Percentiles rank a stretch among this genome's conserved stretches.
These are phyloP conservation scores for Aphrophora alni DNA, from an alignment of 2,888 invertebrate species.

Conservation along the genomic window DNA sequence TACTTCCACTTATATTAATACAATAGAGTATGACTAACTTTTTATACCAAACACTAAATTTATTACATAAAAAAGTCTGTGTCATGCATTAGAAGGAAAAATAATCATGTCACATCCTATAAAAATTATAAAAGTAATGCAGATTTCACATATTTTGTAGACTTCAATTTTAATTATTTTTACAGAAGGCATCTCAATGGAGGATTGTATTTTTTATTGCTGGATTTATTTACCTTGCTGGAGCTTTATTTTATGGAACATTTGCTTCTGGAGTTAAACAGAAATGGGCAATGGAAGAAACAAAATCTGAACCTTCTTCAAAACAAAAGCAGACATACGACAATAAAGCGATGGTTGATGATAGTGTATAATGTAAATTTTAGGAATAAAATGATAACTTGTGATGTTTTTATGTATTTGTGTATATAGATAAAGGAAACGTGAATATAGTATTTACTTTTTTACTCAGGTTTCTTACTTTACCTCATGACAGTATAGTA, in stretches of 20 bases:
- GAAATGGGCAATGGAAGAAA: conserved; percentile 73
- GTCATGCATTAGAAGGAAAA: no score
- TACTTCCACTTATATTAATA: no score
- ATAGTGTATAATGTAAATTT: neutral
- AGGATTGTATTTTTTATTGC: conserved; percentile 85
- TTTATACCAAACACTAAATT: no score
- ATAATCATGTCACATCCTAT: no score
- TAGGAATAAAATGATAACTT: neutral
- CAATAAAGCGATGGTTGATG: conserved; percentile 30
- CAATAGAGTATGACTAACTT: no score
- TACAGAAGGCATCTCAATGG: conserved; percentile 80
- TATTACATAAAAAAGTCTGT: no score
- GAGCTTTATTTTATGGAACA: conserved; percentile 81
- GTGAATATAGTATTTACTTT: no score
- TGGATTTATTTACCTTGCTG: conserved; percentile 80
- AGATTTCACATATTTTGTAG: no score
- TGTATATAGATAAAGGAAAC: neutral
- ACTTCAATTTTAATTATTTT: conserved; percentile 46
- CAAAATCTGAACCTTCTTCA: conserved; percentile 14
- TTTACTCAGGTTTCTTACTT: no score
- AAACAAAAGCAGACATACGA: conserved; percentile 28
- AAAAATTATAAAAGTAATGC: no score
- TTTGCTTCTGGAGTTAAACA: conserved; percentile 84
- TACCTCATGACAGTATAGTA: no score
- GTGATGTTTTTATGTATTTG: neutral